Base-by-base conservation (phyloP, 1,140 invertebrate genomes). In the Diorhabda sublineata region DNA sequence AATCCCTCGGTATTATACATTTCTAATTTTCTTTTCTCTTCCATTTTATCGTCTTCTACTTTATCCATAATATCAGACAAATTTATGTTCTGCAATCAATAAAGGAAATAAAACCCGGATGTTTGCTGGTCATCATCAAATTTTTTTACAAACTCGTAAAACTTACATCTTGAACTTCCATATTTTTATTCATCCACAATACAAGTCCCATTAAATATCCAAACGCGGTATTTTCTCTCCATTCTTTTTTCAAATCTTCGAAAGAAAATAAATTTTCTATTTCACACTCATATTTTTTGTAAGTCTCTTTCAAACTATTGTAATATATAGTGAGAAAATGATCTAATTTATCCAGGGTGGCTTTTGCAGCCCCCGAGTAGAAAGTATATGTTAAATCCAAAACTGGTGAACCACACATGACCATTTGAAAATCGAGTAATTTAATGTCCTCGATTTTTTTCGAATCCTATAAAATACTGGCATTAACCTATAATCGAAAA, bases 161-260 rank as follows among this genome's bases (percentile, higher is more conserved):
- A 26, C 26, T 26, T 26, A 26, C 26, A 26, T 26, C 26, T 1
- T 1, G 26, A 26, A 26, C 26, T 26, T 26, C 26, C 26, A 26
- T 26, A 26, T 26, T 26, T 26, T 26, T 26, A 26, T 26, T 26
- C 26, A 26, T 26, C 26, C 26, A 26, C 26, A 26, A 26, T 26
- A 26, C 26, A 26, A 26, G 26, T 26, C 26, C 26, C 26, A 26
- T 26, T 26, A 26, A 26, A 26, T 26, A 64, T 8, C 63, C 63
- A 42, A 64, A 64, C 42, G 47, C 56, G 6, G 5, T 41, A 47
- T 56, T 52, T 26, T 41, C 2, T 26, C 56, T 64, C 63, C 63
- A 64, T 26, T 64, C 63, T 6, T 64, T 3, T 64, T 64, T 64
- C 3, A 64, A 26, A 8, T 8, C 45, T n/a, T 47, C 45, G 6